These are phyloP conservation scores for Argyra leucocephala DNA, from an alignment of 2,888 invertebrate species.

Conservation along the genomic window DNA sequence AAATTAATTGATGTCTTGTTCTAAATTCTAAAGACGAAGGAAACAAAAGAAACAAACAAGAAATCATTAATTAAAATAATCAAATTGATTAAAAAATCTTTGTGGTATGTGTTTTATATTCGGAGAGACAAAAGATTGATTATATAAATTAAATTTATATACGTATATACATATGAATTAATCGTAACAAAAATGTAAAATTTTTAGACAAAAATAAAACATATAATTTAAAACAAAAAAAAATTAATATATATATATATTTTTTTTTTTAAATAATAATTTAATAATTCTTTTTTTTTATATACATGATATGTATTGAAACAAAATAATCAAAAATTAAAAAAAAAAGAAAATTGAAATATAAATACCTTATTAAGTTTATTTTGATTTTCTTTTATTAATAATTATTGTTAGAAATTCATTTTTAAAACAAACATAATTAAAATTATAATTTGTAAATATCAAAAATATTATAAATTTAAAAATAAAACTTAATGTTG, in stretches of 20 bases:
- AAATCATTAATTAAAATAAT: conserved; percentile 14
- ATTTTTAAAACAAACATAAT: neutral
- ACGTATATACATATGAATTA: conserved; percentile 27
- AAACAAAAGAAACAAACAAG: conserved; percentile 13
- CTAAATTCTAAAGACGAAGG: neutral
- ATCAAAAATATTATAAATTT: neutral
- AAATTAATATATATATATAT: conserved; percentile 12
- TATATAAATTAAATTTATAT: conserved; percentile 36
- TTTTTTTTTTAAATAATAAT: neutral
- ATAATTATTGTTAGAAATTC: neutral
- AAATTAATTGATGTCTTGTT: conserved; percentile 10
- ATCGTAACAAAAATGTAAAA: conserved; percentile 21
- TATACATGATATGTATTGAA: neutral
- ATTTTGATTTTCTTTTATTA: neutral
- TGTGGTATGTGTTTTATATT: conserved; percentile 51
- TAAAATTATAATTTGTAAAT: neutral
- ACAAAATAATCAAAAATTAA: neutral
- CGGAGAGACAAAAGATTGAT: conserved; percentile 59
- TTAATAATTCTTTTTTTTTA: neutral
- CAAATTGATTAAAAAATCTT: conserved; percentile 29
- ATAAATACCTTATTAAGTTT: neutral
- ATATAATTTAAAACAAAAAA: conserved; percentile 9
- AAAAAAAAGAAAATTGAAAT: no score
- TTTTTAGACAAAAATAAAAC: conserved; percentile 30
- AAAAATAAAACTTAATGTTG: neutral